Base-by-base conservation (phyloP, 1,140 invertebrate species). In the Drosophila saltans region DNA sequence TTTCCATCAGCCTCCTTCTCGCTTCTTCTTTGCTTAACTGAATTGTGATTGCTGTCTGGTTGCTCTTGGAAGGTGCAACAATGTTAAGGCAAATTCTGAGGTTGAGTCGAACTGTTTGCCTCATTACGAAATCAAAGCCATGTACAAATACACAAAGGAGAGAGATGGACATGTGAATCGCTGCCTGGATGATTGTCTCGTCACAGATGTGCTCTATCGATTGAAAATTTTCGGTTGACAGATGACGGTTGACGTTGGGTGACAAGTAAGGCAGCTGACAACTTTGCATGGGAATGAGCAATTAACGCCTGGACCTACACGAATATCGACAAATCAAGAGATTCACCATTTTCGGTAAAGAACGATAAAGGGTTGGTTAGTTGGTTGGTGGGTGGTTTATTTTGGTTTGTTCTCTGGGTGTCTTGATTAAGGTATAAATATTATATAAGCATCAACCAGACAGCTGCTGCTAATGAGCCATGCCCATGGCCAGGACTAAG, bases 401-500 rank as follows among this genome's bases (percentile, higher is more conserved):
- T 58, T 16, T 39, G 58, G 57, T 48, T 72, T 43, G 45, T 21
- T 59, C 26, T 60, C 39, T 59, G 24, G 70, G 41, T 52, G 69
- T 63, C 80, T 84, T 89, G 84, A 89, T 89, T 89, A 89, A 90
- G 85, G 81, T 89, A 89, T 89, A 89, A 89, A 89, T 89, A 89
- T 89, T 89, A 89, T 89, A 89, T 89, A 75, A 89, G 80, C 75
- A 68, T 39, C 60, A 63, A 66, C 68, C 33, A 21, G 11, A 55
- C 30, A 48, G 2, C 55, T 65, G 55, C 33, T 66, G 33, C 59
- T 68, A 86, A 89, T 89, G 83, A 86, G 83, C 71, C 79, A 69
- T 88, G 69, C 59, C 79, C 66, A 69, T 48, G 73, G 58, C 73
- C 45, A 52, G 21, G 45, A 52, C 16, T 21, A 24, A 24, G 45